Base-by-base conservation (phyloP, 1,140 invertebrate species). In the Listronotus bonariensis region DNA sequence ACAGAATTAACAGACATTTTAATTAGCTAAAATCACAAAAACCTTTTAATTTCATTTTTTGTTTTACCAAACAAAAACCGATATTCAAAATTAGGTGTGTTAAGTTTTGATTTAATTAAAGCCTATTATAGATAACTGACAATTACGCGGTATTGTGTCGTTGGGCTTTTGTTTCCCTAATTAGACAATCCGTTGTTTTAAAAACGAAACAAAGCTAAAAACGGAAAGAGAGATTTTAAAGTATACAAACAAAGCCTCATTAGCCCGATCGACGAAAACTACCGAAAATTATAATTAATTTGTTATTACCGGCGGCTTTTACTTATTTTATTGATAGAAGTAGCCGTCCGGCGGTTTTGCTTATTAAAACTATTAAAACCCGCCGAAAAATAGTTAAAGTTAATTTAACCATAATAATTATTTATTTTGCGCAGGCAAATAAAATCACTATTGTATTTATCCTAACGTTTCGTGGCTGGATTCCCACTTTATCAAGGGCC, bases 191-290 rank as follows among this genome's bases (percentile, higher is more conserved):
- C 59, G 64, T 65, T 73, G 68, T 68, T 73, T 63, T 54, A 60
- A 71, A n/a, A 65, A 59, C 67, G 64, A 48, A 48, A 61, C 49
- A 48, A 17, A 32, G 61, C 68, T 73, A 73, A 73, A 73, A 73
- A 73, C 71, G 65, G 72, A 65, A 68, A 71, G 51, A 61, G 57
- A 69, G 64, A 58, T 68, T 65, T 67, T 73, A 73, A 73, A 73
- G 71, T 73, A 70, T 68, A 71, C 65, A 68, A 69, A 67, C 67
- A 68, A 58, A 62, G 66, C 59, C 69, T 73, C 72, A 73, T 73
- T 73, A 73, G 71, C 66, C 65, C 67, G 67, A 55, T 36, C 59
- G 42, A 59, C 55, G 56, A 53, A n/a, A n/a, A n/a, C n/a, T n/a
- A n/a, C n/a, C n/a, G n/a, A n/a, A n/a, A n/a, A n/a, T n/a, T n/a